Evolutionary conservation across 2,888 invertebrate species (phyloP), one percentile per base, ranked within the genome.

Genomic region (Chymomyza fuscimana): DNA sequence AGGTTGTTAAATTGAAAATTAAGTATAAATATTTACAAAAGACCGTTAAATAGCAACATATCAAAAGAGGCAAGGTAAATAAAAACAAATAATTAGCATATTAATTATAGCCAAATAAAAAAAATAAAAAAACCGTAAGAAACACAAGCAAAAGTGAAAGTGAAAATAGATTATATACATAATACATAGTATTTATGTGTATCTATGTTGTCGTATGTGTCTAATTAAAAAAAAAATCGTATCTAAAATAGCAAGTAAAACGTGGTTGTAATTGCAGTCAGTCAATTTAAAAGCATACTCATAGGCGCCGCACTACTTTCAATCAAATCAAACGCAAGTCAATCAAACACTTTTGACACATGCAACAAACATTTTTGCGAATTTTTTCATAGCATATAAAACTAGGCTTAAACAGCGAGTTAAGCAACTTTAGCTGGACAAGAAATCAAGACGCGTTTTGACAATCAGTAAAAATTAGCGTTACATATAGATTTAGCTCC

Each of bases 401-500:
- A 71, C 59, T 72, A 73, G 70, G 67, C 59, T 63, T n/a, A 63
- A 19, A 52, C 51, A 52, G 63, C 15, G 54, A 6, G 29, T 67
- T 64, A 67, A 46, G 77, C 72, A 77, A 87, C 87, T 73, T 77
- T 81, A 86, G 10, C 78, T 83, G 86, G 79, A 89, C 86, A 91
- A 92, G 90, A 91, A 89, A 46, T 12, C 40, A 46, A 46, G 88
- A 88, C 90, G 92, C 92, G 92, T 92, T 91, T 92, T 91, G 92
- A 92, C 92, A 92, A 92, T 92, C 92, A 92, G 87, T 83, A 80
- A 86, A 78, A 89, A 88, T 88, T 91, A 91, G 91, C 90, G 90
- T 89, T 15, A 54, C 54, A 81, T 77, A 73, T 65, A 78, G 81
- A 74, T 78, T 63, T 46, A 79, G 68, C 66, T 71, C 80, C 77